Evolutionary conservation across 2,888 invertebrate genomes (phyloP), one percentile per base, ranked within the genome.

Genomic region (Brachyptera putata): DNA sequence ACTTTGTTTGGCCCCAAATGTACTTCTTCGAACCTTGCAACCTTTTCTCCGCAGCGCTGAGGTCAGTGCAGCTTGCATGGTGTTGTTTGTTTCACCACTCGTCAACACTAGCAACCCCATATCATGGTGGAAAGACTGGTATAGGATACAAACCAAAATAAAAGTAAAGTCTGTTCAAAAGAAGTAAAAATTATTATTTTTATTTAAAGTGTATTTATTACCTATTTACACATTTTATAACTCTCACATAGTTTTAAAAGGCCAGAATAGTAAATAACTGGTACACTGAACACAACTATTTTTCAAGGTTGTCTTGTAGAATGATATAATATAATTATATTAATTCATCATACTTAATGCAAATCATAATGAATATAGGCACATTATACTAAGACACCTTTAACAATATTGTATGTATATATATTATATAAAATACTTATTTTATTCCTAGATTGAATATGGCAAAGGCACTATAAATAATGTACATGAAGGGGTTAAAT

Each of bases 241-340:
- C 43, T 43, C 21, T 43, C 21, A 18, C 14, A 43, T 43, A 43
- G 16, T 18, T 43, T 18, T 14, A 14, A 43, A 16, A 43, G 43
- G 43, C 43, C n/a, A 43, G n/a, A 43, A 43, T 43, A 43, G 14
- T 43, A 14, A 43, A 43, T 43, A 18, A 43, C 30, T 30, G 30
- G 30, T 30, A 30, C 11, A n/a, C n/a, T n/a, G n/a, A n/a, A n/a
- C n/a, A 11, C 30, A 30, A 30, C 30, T 30, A n/a, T n/a, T 30
- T 30, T 30, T 11, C 5, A 30, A 30, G 7, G 11, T 30, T 30
- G 30, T 30, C 30, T 30, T 30, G 11, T 30, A 30, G 30, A 30
- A 30, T 30, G 11, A 11, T 5, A 7, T 30, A 30, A 7, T 7
- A 7, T 30, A 30, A 7, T 30, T 30, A 11, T 30, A 7, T 11